These are phyloP conservation scores for Seladonia tumulorum DNA, from an alignment of 2,888 invertebrate genomes.

Conservation along the genomic window DNA sequence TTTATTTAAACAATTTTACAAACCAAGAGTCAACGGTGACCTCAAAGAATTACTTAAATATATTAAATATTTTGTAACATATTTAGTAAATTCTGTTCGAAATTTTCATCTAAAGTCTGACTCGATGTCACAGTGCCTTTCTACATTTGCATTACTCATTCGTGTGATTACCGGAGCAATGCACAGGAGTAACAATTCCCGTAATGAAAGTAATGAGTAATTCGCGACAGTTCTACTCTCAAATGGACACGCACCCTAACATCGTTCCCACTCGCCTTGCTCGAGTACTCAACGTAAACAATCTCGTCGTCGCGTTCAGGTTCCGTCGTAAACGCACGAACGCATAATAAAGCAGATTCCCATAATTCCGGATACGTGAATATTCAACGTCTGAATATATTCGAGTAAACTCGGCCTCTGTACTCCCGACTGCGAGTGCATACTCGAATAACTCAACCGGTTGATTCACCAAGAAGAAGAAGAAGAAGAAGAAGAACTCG, in stretches of 20 bases:
- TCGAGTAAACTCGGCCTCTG: not conserved
- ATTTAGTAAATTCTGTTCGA: too few relatives aligned
- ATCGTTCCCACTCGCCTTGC: not conserved
- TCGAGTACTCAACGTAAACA: constrained; percentile 7
- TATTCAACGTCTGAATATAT: not conserved
- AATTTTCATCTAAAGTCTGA: too few relatives aligned
- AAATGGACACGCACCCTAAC: not conserved
- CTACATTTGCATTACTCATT: not conserved
- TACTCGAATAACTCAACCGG: not conserved
- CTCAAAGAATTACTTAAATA: not conserved
- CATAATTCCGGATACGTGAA: constrained; percentile 19
- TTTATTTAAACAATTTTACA: not conserved
- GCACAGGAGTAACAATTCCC: not conserved
- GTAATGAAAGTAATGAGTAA: not conserved
- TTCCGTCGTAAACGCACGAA: not conserved
- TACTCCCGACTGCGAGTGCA: not conserved
- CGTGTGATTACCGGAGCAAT: not conserved
- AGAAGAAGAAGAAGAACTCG: not conserved
- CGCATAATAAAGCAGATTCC: not conserved
- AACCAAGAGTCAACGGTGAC: not conserved
- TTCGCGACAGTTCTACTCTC: too few relatives aligned
- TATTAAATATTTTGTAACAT: too few relatives aligned
- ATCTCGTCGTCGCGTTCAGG: not conserved
- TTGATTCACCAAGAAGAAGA: constrained; percentile 5
- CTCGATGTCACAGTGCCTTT: not conserved